Percentiles rank a stretch among this genome's conserved stretches.
phyloP scores from a whole-genome alignment of 2,888 invertebrate species.

The Yponomeuta malinellus region DNA sequence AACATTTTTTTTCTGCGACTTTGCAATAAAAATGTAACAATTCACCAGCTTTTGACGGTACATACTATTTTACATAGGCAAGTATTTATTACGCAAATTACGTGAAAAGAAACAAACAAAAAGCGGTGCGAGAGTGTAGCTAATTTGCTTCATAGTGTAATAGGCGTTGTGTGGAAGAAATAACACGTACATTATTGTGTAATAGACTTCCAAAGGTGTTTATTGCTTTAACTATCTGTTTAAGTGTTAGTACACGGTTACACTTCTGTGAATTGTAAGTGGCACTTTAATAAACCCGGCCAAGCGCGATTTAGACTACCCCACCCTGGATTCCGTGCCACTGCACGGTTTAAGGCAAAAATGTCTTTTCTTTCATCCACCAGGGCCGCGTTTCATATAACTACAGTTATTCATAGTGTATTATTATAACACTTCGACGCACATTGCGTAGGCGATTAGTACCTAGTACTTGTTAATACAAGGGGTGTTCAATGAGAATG shows the following conservation, averaged over 20 bases:
- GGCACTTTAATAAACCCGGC: background rate
- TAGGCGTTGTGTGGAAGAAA: background rate
- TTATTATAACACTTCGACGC: too few relatives aligned
- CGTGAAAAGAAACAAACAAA: background rate
- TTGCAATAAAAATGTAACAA: background rate
- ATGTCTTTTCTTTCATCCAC: too few relatives aligned
- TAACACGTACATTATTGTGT: background rate
- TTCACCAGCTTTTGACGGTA: background rate
- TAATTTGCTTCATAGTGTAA: background rate
- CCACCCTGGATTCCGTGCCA: too few relatives aligned
- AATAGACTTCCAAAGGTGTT: background rate
- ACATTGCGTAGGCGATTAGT: too few relatives aligned
- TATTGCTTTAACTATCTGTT: background rate
- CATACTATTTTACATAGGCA: background rate
- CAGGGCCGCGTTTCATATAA: too few relatives aligned
- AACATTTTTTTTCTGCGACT: too few relatives aligned
- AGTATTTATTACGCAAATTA: background rate
- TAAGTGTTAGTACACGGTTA: background rate
- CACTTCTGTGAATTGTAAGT: background rate
- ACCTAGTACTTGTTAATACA: too few relatives aligned
- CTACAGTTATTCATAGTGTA: too few relatives aligned
- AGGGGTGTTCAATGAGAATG: too few relatives aligned
- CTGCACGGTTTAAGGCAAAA: too few relatives aligned
- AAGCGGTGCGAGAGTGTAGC: background rate
- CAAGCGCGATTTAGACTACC: background rate